Evolutionary conservation across 1,140 invertebrate species (phyloP).

Genomic region (Macrocentrus cingulum): DNA sequence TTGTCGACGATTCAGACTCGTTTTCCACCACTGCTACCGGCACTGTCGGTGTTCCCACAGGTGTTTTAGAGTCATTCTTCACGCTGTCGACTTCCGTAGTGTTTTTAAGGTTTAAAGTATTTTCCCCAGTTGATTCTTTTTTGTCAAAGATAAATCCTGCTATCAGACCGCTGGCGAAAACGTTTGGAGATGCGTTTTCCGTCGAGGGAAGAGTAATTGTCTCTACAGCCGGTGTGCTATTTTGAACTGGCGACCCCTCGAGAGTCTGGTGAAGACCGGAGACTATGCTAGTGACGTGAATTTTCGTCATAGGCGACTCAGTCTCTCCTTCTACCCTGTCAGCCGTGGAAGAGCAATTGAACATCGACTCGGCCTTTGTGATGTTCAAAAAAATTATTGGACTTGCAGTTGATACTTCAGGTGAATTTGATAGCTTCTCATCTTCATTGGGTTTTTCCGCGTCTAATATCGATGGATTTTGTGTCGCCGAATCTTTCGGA

Average conservation of each 20-base stretch:
- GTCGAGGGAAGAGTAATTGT: conserved; percentile 34
- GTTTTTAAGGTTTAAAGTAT: neutral
- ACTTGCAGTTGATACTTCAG: no score
- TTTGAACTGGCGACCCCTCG: conserved; percentile 30
- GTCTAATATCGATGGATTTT: no score
- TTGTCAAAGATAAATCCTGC: conserved; percentile 34
- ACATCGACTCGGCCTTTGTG: neutral
- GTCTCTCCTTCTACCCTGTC: conserved; percentile 27
- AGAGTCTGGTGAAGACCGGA: conserved; percentile 41
- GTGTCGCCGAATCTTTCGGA: no score
- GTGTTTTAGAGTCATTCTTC: neutral
- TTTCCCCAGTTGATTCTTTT: neutral
- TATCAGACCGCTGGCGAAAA: conserved; percentile 46
- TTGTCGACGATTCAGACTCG: no score
- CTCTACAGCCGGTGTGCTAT: conserved; percentile 26
- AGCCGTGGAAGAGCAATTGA: neutral
- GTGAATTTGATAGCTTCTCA: no score
- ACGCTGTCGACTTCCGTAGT: neutral
- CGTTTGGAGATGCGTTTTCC: conserved; percentile 31
- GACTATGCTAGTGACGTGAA: conserved; percentile 43
- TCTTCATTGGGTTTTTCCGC: no score
- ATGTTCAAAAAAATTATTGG: neutral
- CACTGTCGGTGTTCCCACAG: no score
- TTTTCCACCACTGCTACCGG: no score
- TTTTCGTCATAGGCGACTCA: conserved; percentile 44